Conservation (phyloP, 1,140 invertebrate genomes). For the Neuroterus valhalla region DNA sequence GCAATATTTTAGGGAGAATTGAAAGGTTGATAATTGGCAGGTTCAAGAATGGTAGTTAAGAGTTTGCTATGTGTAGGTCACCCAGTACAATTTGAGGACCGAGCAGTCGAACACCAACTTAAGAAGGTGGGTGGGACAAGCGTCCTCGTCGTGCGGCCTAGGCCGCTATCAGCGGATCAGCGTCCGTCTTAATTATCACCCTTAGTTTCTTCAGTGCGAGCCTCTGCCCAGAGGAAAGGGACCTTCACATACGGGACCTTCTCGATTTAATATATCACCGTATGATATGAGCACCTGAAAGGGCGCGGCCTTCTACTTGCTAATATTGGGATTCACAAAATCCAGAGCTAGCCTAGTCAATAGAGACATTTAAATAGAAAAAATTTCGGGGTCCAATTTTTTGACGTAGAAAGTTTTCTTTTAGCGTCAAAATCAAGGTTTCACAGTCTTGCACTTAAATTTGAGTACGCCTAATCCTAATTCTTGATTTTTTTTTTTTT, state of each 20-base stretch:
- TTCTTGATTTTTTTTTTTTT: too few relatives aligned
- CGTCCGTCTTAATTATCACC: conserved; percentile 72
- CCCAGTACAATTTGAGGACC: neutral
- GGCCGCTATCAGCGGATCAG: conserved; percentile 67
- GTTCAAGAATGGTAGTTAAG: conserved; percentile 5
- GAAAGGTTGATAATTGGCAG: conserved; percentile 27
- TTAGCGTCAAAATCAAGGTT: too few relatives aligned
- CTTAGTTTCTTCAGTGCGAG: conserved; percentile 52
- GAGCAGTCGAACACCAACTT: neutral
- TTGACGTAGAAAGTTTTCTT: too few relatives aligned
- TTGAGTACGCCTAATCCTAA: too few relatives aligned
- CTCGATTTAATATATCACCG: conserved; percentile 52
- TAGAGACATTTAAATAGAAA: too few relatives aligned
- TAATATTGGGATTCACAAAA: conserved; percentile 16
- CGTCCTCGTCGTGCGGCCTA: conserved; percentile 55
- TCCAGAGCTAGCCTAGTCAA: too few relatives aligned
- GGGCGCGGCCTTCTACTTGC: conserved; percentile 49
- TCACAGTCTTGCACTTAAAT: too few relatives aligned
- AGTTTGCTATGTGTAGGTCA: conserved; percentile 15
- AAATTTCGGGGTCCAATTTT: too few relatives aligned
- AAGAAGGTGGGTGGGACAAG: conserved; percentile 44
- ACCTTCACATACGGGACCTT: conserved; percentile 39
- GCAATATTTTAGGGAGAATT: conserved; percentile 24
- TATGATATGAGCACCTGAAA: conserved; percentile 54
- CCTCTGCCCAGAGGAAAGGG: conserved; percentile 39